These are phyloP conservation scores for Tiaroga cobitis DNA, from an alignment of 2,797 vertebrate species.

Conservation along the genomic window DNA sequence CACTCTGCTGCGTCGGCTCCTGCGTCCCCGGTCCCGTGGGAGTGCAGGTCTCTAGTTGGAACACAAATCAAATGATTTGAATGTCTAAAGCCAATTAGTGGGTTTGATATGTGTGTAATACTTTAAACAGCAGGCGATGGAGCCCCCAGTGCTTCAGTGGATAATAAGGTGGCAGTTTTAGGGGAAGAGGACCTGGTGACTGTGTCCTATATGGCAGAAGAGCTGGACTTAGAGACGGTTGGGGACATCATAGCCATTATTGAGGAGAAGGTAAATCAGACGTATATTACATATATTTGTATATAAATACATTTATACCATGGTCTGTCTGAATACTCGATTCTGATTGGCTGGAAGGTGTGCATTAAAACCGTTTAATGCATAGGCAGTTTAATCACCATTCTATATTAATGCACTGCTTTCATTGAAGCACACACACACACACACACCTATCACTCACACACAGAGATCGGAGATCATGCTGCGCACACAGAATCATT, in stretches of 20 bases:
- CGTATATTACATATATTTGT: neutral
- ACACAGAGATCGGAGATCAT: neutral
- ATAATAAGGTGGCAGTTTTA: slow-evolving; percentile 83
- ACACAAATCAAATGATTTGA: neutral
- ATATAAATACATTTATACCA: neutral
- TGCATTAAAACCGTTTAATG: too few species aligned
- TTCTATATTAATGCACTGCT: too few species aligned
- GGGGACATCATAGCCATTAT: slow-evolving; percentile 98
- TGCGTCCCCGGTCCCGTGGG: neutral
- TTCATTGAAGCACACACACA: too few species aligned
- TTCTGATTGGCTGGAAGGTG: too few species aligned
- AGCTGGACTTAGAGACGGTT: slow-evolving; percentile 94
- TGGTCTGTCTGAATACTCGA: neutral
- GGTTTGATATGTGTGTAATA: slow-evolving; percentile 64
- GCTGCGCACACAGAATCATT: neutral
- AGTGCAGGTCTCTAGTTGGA: neutral
- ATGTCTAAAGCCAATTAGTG: neutral
- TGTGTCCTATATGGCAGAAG: slow-evolving; percentile 91
- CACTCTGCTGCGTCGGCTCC: neutral
- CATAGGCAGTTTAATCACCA: too few species aligned
- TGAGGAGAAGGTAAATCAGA: slow-evolving; percentile 89
- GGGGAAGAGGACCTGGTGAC: slow-evolving; percentile 89
- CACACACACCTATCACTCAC: neutral
- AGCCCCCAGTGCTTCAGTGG: slow-evolving; percentile 72
- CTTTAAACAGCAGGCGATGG: slow-evolving; percentile 75